These are phyloP conservation scores for Syncerus caffer DNA, from an alignment of 2,797 vertebrate genomes.

Conservation along the genomic window DNA sequence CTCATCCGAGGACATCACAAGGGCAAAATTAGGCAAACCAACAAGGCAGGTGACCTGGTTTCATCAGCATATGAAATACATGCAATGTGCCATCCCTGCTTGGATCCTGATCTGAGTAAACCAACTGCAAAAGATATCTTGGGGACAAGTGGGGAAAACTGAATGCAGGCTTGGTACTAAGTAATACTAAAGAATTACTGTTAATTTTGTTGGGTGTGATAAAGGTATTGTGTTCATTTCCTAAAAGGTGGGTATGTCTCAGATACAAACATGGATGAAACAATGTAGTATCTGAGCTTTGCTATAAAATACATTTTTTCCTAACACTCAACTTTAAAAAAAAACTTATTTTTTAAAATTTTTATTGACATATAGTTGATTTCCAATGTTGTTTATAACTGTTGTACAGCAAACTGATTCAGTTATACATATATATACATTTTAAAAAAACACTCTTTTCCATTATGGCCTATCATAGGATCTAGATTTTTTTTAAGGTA, in stretches of 20 bases:
- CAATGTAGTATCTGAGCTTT: neutral
- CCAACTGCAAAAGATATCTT: neutral
- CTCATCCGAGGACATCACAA: neutral
- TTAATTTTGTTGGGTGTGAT: neutral
- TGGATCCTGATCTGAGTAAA: neutral
- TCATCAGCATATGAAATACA: neutral
- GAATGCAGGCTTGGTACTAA: neutral
- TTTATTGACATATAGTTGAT: neutral
- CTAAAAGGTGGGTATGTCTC: neutral
- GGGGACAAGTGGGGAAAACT: neutral
- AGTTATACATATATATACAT: neutral
- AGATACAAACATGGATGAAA: neutral
- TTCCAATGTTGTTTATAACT: neutral
- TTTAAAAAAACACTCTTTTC: neutral
- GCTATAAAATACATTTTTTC: neutral
- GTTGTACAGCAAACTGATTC: neutral
- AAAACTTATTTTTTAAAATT: neutral
- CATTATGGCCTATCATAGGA: neutral
- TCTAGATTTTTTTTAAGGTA: neutral
- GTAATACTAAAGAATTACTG: neutral
- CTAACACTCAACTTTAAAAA: neutral
- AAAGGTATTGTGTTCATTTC: neutral
- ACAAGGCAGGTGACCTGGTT: neutral
- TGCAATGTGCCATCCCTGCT: neutral
- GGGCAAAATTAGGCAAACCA: neutral